Conservation (phyloP, 2,888 invertebrate genomes). For the Drosophila birchii region DNA sequence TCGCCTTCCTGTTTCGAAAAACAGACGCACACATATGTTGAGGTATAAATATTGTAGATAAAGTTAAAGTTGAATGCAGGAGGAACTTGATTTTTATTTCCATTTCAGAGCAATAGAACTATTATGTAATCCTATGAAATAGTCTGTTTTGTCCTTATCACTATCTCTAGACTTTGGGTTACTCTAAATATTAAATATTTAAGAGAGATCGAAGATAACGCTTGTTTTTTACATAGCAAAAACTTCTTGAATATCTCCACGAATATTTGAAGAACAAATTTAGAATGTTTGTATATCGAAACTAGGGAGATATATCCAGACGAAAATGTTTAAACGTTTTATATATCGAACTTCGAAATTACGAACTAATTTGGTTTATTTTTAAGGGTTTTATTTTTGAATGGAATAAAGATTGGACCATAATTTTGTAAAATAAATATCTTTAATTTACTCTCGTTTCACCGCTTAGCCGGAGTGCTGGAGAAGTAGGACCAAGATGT, state of each 20-base stretch:
- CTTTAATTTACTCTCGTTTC: neutral
- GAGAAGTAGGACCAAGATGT: neutral
- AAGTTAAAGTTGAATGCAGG: neutral
- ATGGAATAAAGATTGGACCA: neutral
- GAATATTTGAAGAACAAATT: too few relatives aligned
- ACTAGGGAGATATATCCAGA: too few relatives aligned
- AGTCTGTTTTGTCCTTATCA: neutral
- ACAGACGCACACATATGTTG: slow-evolving; percentile 37
- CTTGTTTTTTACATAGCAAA: neutral
- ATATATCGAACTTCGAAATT: neutral
- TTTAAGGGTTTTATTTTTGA: neutral
- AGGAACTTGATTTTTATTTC: too few relatives aligned
- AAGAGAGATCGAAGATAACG: neutral
- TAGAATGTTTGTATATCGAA: too few relatives aligned
- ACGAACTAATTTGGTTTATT: neutral
- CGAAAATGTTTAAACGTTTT: neutral
- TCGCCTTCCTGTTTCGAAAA: slow-evolving; percentile 26
- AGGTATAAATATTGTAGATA: slow-evolving; percentile 14
- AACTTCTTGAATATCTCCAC: neutral
- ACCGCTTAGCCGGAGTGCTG: slow-evolving; percentile 8
- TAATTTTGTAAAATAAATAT: slow-evolving; percentile 11
- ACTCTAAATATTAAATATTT: neutral
- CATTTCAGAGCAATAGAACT: neutral
- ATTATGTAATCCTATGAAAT: neutral
- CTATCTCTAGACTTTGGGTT: neutral